These are phyloP conservation scores for Prionchulus punctatus DNA, from an alignment of 2,888 invertebrate species.

Conservation along the genomic window DNA sequence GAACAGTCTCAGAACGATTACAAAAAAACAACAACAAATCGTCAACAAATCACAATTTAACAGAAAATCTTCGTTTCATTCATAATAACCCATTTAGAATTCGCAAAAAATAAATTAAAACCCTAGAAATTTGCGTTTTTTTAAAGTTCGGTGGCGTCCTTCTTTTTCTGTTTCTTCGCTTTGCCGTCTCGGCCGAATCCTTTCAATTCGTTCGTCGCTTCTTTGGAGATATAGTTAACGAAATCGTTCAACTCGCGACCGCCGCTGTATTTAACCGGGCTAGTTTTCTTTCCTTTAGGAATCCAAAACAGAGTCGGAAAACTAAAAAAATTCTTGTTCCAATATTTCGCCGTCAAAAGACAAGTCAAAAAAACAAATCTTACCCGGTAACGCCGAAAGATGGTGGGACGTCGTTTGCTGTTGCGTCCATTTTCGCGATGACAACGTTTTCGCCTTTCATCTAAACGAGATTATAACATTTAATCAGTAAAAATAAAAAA, in stretches of 20 bases:
- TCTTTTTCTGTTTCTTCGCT: constrained; percentile 39
- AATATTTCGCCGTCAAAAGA: constrained; percentile 3
- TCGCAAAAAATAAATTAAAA: too few species aligned
- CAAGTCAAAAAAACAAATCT: constrained; percentile 15
- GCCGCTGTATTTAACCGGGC: constrained; percentile 47
- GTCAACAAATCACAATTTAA: too few species aligned
- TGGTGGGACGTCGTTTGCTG: constrained; percentile 88
- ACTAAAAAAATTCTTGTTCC: constrained; percentile 26
- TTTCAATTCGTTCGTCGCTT: constrained; percentile 69
- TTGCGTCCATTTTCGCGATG: constrained; percentile 95
- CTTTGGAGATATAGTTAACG: constrained; percentile 77
- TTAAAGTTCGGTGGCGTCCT: too few species aligned
- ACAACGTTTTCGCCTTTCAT: constrained; percentile 64
- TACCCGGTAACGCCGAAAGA: constrained; percentile 72
- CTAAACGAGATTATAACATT: constrained; percentile 34
- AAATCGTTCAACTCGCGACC: constrained; percentile 86
- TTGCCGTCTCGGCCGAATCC: constrained; percentile 70
- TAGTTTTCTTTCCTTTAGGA: constrained; percentile 55
- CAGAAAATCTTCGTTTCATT: too few species aligned
- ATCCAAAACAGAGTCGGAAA: constrained; percentile 96
- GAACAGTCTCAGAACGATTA: too few species aligned
- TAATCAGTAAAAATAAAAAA: constrained; percentile 4
- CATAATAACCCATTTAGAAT: too few species aligned
- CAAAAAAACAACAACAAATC: too few species aligned
- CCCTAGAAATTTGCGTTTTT: too few species aligned